Evolutionary conservation across 2,888 invertebrate species (phyloP).

Genomic region (Chaitophorus viminalis): DNA sequence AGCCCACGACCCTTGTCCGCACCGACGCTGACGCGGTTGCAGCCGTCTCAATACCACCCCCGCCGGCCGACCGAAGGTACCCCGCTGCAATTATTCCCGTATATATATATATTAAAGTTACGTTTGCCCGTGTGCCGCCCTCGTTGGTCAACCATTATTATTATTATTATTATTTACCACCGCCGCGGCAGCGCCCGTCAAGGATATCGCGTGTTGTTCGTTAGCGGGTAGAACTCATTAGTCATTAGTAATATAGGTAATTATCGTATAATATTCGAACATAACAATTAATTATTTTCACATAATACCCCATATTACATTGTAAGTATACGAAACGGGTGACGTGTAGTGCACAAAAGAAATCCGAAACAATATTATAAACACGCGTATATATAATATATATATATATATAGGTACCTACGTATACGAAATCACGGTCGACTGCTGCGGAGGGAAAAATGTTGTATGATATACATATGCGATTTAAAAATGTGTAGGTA

Average conservation of each 20-base stretch:
- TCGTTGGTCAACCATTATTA: not conserved
- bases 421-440: not conserved
- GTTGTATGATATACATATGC: too few species aligned
- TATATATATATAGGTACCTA: too few species aligned
- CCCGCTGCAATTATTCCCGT: not conserved
- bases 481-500: not conserved
- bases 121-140: too few species aligned
- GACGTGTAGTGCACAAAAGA: not conserved
- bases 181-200: too few species aligned
- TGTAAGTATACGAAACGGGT: not conserved
- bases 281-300: too few species aligned
- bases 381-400: too few species aligned
- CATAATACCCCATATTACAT: too few species aligned
- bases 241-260: too few species aligned
- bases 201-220: too few species aligned
- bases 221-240: too few species aligned
- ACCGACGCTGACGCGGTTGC: not conserved
- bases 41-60: not conserved
- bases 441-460: not conserved
- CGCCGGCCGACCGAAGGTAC: not conserved
- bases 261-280: too few species aligned
- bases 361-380: not conserved
- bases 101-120: not conserved
- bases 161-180: not conserved
- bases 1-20: conserved; percentile 11